Conservation (phyloP, 1,140 invertebrate species). For the Papilio dardanus region DNA sequence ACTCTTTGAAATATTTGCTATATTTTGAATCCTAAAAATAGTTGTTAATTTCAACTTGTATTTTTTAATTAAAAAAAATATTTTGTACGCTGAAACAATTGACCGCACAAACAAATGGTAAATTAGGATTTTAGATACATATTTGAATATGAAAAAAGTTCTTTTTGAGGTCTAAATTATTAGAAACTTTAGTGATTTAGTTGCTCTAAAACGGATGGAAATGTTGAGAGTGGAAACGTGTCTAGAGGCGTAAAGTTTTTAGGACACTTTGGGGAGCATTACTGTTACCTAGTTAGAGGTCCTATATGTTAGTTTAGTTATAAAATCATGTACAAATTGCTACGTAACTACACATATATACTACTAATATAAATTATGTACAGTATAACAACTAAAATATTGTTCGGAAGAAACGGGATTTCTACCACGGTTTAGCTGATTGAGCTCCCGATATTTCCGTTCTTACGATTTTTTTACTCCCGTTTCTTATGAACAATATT, state of each 20-base stretch:
- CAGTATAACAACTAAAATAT: background rate
- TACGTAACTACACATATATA: background rate
- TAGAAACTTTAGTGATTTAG: background rate
- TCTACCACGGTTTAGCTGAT: no score
- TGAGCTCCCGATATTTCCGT: no score
- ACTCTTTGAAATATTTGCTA: no score
- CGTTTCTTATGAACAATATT: no score
- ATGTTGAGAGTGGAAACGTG: conserved; percentile 22
- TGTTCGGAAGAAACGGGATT: no score
- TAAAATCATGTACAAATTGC: background rate
- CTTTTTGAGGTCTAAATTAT: background rate
- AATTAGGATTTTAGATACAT: background rate
- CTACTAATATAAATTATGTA: background rate
- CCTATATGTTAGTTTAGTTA: background rate
- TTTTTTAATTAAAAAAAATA: no score
- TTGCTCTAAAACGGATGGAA: background rate
- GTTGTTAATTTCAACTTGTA: no score
- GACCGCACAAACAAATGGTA: background rate
- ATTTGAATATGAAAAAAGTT: background rate
- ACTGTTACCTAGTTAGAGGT: background rate
- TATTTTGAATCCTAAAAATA: no score
- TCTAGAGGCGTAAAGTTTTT: conserved; percentile 14
- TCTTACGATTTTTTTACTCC: no score
- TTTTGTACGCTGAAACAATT: background rate
- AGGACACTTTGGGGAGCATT: background rate